A percentile compares a stretch with the other conserved stretches of the same genome.
These are phyloP conservation scores for Danio tinwini DNA, from an alignment of 2,797 vertebrate species.

Conservation along the genomic window DNA sequence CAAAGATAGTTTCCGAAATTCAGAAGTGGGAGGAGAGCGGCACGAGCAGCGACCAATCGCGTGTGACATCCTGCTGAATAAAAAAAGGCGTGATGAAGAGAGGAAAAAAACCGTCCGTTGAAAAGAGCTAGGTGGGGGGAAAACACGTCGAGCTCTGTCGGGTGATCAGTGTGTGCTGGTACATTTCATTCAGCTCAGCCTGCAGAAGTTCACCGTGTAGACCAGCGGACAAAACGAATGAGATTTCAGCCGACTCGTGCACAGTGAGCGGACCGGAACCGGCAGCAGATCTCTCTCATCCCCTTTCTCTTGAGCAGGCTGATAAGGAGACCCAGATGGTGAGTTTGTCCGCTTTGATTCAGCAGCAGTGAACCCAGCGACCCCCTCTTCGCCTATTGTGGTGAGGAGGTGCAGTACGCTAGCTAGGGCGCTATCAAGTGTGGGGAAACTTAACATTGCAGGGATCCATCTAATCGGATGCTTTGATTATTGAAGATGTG, in stretches of 20 bases:
- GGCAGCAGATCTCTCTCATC: conserved; percentile 49
- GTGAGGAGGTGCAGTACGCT: conserved; percentile 50
- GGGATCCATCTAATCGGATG: neutral
- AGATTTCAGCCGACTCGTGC: conserved; percentile 42
- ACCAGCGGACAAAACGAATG: conserved; percentile 47
- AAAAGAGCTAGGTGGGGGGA: conserved; percentile 66
- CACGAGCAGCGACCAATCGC: conserved; percentile 72
- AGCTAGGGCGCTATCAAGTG: conserved; percentile 45
- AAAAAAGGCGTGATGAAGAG: conserved; percentile 49
- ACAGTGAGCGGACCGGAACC: conserved; percentile 51
- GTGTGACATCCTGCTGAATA: conserved; percentile 69
- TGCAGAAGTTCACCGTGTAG: neutral
- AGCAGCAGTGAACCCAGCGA: conserved; percentile 42
- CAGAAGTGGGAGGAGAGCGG: conserved; percentile 37
- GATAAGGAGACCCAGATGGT: conserved; percentile 78
- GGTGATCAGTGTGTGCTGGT: neutral
- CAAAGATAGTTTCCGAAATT: neutral
- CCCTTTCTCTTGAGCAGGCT: conserved; percentile 54
- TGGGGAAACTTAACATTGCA: conserved; percentile 18
- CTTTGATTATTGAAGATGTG: neutral
- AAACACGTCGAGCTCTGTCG: conserved; percentile 27
- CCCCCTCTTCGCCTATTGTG: conserved; percentile 55
- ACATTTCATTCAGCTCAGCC: conserved; percentile 11
- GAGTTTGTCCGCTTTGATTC: conserved; percentile 63
- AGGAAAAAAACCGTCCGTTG: conserved; percentile 52